These are phyloP conservation scores for Apis laboriosa DNA, from an alignment of 1,140 invertebrate genomes.

Conservation along the genomic window DNA sequence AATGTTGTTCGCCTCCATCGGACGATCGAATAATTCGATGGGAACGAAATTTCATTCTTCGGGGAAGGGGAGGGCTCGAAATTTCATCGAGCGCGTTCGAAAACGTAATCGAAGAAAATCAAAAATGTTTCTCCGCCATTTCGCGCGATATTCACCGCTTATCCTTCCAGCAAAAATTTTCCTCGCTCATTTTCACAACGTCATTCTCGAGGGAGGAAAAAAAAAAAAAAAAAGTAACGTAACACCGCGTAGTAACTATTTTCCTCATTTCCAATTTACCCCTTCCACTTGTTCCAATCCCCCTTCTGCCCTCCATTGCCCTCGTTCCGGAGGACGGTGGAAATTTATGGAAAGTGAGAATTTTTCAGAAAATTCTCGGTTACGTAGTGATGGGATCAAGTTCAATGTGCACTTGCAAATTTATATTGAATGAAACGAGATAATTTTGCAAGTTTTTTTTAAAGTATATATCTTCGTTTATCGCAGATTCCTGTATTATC, in stretches of 20 bases:
- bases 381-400: background rate
- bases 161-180: background rate
- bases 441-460: too few relatives aligned
- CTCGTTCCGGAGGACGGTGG: background rate
- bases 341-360: slow-evolving; percentile 47
- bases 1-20: background rate
- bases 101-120: background rate
- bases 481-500: too few relatives aligned
- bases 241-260: slow-evolving; percentile 36
- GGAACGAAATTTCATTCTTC: background rate
- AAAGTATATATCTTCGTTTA: too few relatives aligned
- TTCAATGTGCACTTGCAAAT: too few relatives aligned
- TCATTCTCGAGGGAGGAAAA: background rate
- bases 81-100: background rate
- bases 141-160: background rate
- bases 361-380: slow-evolving; percentile 4
- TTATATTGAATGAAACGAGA: too few relatives aligned
- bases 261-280: slow-evolving; percentile 42
- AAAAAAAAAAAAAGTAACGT: background rate
- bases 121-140: background rate
- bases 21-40: background rate
- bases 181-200: slow-evolving; percentile 6
- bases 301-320: background rate
- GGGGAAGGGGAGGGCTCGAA: background rate
- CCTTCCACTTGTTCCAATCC: background rate